Base-by-base conservation (phyloP, 92 coral and sea anemone species). In the Umimayanthus kanabou region DNA sequence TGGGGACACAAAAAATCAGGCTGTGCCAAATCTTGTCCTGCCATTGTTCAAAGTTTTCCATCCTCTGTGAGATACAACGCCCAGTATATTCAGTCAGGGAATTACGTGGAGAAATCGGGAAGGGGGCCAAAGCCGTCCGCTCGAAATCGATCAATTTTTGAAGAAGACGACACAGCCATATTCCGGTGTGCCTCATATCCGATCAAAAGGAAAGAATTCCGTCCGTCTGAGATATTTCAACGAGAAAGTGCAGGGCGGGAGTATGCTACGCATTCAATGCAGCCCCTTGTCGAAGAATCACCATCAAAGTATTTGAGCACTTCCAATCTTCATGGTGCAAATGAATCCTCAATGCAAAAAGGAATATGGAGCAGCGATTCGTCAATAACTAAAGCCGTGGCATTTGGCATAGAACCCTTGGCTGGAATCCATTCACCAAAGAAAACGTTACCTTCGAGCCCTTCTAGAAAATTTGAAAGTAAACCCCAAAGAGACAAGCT, bases 351-450 rank as follows among this genome's bases (percentile, higher is more conserved):
- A 73, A 23, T 83, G 14, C 16, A 71, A 30, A 77, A 83, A 71
- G 87, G 67, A 71, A 83, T 67, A n/a, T 83, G 87, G 87, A 83
- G 78, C 66, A 83, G 87, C 10, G 87, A 83, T 47, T 69, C 87
- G 13, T 83, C 87, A 20, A 29, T 83, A 18, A 83, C 70, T 33
- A 16, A 45, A 69, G 40, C 67, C 20, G 33, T n/a, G 9, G 47
- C 74, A 28, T 83, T 42, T 6, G 87, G 87, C 6, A 45, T 70
- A 14, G 87, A 83, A 50, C 87, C 87, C 37, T 83, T 83, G 87
- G 87, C 87, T 26, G 87, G 87, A 47, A 33, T 83, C 26, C 87
- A 83, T 7, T 83, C 87, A 69, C 87, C 87, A 83, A 83, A 70
- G 42, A 83, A 70, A 6, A 28, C 20, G 42, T 29, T 83, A 5